Percentiles rank a stretch among this genome's conserved stretches.
Conservation (phyloP, 1,140 invertebrate species). For the Drosophila ogumai region DNA sequence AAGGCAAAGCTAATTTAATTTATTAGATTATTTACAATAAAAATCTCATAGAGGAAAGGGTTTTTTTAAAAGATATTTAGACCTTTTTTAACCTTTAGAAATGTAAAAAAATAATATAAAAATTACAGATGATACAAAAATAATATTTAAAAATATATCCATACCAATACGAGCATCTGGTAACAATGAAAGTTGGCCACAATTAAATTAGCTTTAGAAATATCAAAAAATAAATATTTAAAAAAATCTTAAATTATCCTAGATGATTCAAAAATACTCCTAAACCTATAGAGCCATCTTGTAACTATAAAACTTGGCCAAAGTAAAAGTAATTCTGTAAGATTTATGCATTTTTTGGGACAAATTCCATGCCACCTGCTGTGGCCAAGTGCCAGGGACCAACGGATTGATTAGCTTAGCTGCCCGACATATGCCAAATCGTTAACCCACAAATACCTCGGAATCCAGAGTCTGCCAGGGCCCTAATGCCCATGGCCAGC, state of each 20-base stretch:
- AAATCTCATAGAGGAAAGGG: neutral
- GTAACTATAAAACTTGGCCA: neutral
- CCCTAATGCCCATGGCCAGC: conserved; percentile 19
- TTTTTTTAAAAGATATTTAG: neutral
- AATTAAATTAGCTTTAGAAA: neutral
- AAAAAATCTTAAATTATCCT: too few relatives aligned
- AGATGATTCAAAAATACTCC: neutral
- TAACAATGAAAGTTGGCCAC: too few relatives aligned
- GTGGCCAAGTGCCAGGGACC: conserved; percentile 36
- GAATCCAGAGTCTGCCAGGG: conserved; percentile 7
- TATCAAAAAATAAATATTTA: neutral
- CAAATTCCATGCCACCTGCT: conserved; percentile 11
- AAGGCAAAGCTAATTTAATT: too few relatives aligned
- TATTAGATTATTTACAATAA: too few relatives aligned
- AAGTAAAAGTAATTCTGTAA: neutral
- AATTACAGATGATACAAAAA: too few relatives aligned
- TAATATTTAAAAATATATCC: too few relatives aligned
- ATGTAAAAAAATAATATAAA: neutral
- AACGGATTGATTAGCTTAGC: conserved; percentile 50
- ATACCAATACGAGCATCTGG: too few relatives aligned
- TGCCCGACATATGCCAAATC: conserved; percentile 60
- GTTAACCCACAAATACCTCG: conserved; percentile 24
- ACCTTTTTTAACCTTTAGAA: too few relatives aligned
- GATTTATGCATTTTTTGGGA: too few relatives aligned
- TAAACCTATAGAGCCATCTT: neutral